A percentile compares a stretch with the other conserved stretches of the same genome.
Evolutionary conservation across 2,113 vertebrate species (phyloP).

Genomic region (Atherinomorus stipes): DNA sequence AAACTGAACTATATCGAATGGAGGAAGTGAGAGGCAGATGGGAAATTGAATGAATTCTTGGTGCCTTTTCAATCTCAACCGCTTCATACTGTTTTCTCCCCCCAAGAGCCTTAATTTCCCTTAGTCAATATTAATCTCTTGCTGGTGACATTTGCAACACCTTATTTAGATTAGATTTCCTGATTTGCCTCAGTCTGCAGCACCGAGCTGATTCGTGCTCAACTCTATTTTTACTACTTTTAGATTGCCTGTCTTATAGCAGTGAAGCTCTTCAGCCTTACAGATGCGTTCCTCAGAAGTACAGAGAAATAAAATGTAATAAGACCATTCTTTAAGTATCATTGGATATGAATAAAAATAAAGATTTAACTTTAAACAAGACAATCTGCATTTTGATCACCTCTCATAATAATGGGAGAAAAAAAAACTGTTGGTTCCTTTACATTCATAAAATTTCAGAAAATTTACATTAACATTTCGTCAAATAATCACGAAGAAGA

Average conservation of each 20-base stretch:
- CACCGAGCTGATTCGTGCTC: neutral
- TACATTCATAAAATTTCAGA: no score
- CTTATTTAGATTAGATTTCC: constrained; percentile 57
- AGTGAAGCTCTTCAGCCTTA: neutral
- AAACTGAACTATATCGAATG: constrained; percentile 35
- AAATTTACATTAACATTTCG: no score
- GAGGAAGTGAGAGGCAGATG: constrained; percentile 41
- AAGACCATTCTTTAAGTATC: neutral
- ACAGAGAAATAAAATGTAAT: constrained; percentile 13
- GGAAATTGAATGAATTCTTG: constrained; percentile 54
- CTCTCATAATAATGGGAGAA: no score
- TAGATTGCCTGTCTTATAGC: constrained; percentile 6
- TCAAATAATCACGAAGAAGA: no score
- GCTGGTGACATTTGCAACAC: constrained; percentile 53
- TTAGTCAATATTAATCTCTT: constrained; percentile 70
- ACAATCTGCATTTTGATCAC: neutral
- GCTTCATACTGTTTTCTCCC: constrained; percentile 33
- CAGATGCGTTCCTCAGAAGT: neutral
- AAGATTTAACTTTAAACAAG: neutral
- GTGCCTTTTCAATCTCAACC: constrained; percentile 50
- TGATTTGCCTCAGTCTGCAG: constrained; percentile 40
- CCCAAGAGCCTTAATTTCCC: constrained; percentile 50
- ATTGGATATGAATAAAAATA: neutral
- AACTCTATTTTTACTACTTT: constrained; percentile 22
- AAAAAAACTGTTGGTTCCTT: no score